phyloP scores from a whole-genome alignment of 2,888 invertebrate species.

The Eristalis intricaria region DNA sequence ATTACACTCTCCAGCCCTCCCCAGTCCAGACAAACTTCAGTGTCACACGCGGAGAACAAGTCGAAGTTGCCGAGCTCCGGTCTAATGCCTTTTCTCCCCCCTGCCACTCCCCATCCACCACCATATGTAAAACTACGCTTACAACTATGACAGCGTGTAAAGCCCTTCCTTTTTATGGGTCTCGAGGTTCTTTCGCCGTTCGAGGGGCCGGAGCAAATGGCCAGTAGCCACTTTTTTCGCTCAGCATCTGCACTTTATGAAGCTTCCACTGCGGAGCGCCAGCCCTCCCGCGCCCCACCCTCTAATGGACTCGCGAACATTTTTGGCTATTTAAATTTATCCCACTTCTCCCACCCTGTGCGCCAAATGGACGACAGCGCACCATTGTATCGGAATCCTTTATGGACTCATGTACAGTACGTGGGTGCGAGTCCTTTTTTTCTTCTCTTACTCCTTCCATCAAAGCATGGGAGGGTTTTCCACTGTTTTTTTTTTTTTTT shows the following conservation, averaged over 20 bases:
- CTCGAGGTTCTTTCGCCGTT: conserved; percentile 30
- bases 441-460: neutral
- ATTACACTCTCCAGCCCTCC: conserved; percentile 54
- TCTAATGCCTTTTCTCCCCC: conserved; percentile 51
- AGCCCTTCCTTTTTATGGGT: conserved; percentile 64
- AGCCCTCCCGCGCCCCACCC: conserved; percentile 13
- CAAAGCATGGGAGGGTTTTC: neutral
- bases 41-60: neutral
- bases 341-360: neutral
- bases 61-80: conserved; percentile 30
- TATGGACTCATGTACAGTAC: conserved; percentile 48
- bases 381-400: conserved; percentile 65
- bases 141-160: conserved; percentile 68
- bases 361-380: conserved; percentile 66
- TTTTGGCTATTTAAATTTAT: conserved; percentile 70
- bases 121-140: conserved; percentile 69
- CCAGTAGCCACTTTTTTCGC: conserved; percentile 64
- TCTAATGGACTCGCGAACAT: conserved; percentile 69
- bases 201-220: conserved; percentile 51
- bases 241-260: conserved; percentile 70
- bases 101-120: neutral
- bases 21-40: conserved; percentile 3
- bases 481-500: neutral
- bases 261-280: neutral
- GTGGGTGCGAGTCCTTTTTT: conserved; percentile 28